Percentiles rank a stretch among this genome's conserved stretches.
These are phyloP conservation scores for Neoniphon sammara DNA, from an alignment of 2,797 vertebrate species.

Conservation along the genomic window DNA sequence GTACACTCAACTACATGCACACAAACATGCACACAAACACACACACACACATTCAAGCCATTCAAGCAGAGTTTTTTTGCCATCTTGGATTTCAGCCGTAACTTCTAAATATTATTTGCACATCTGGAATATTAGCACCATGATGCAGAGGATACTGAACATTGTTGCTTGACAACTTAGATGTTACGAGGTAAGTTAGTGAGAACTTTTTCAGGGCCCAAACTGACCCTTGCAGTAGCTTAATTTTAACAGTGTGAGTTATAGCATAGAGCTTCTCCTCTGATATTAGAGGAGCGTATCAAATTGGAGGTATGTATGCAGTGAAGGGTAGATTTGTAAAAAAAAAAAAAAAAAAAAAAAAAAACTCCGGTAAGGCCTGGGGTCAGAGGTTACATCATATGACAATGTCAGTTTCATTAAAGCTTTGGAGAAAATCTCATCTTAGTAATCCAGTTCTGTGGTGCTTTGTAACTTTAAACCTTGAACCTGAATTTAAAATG, in stretches of 20 bases:
- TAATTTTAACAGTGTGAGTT: neutral
- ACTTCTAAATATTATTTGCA: neutral
- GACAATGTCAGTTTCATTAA: neutral
- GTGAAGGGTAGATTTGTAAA: too few species aligned
- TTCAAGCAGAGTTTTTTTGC: neutral
- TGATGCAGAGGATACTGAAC: neutral
- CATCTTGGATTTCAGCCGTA: neutral
- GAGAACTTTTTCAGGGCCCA: neutral
- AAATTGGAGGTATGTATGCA: neutral
- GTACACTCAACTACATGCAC: neutral
- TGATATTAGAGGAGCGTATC: neutral
- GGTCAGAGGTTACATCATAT: neutral
- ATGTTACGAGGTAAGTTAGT: neutral
- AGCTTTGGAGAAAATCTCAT: too few species aligned
- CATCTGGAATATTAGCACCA: neutral
- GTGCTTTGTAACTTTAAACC: neutral
- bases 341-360: too few species aligned
- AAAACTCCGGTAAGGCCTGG: too few species aligned
- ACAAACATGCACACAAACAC: neutral
- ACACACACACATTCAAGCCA: neutral
- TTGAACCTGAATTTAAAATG: constrained; percentile 6
- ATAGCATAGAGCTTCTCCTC: neutral
- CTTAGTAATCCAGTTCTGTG: neutral
- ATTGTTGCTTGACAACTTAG: neutral
- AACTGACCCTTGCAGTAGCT: neutral